Conservation (phyloP, 2,888 invertebrate genomes). For the Dynastes hyllus region DNA sequence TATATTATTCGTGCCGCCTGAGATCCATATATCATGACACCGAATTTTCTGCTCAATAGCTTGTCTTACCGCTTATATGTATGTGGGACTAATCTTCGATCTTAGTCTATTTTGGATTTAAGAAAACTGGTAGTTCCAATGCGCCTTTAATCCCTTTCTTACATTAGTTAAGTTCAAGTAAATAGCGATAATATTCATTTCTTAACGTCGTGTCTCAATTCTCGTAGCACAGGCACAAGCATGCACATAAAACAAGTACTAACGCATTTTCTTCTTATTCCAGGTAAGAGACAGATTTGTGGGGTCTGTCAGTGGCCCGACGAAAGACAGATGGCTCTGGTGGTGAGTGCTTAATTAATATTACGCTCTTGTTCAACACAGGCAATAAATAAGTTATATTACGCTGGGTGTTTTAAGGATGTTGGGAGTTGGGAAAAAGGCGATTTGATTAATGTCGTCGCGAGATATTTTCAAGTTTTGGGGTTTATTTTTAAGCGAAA, state of each 20-base stretch:
- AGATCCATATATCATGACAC: conserved; percentile 49
- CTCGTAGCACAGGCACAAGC: not conserved
- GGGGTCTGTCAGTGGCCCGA: conserved; percentile 53
- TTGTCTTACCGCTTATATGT: conserved; percentile 27
- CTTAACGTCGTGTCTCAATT: not conserved
- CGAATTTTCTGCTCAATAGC: conserved; percentile 50
- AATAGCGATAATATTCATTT: not conserved
- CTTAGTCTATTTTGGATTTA: conserved; percentile 17
- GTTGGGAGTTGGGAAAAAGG: conserved; percentile 31
- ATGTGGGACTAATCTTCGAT: conserved; percentile 17
- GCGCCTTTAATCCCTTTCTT: too few relatives aligned
- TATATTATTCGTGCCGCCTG: conserved; percentile 48
- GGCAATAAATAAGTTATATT: conserved; percentile 67
- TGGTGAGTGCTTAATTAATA: conserved; percentile 69
- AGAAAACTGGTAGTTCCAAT: not conserved
- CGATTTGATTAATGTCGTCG: conserved; percentile 28
- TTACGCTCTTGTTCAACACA: conserved; percentile 65
- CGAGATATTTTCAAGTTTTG: conserved; percentile 24
- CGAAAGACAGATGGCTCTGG: conserved; percentile 65
- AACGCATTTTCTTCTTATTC: conserved; percentile 59
- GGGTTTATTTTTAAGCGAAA: conserved; percentile 24
- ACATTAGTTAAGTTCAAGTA: too few relatives aligned
- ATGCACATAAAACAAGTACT: not conserved
- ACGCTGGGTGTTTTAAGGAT: conserved; percentile 61
- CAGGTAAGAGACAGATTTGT: conserved; percentile 63